These are phyloP conservation scores for Corynorhinus townsendii DNA, from an alignment of 2,113 vertebrate species.

Conservation along the genomic window DNA sequence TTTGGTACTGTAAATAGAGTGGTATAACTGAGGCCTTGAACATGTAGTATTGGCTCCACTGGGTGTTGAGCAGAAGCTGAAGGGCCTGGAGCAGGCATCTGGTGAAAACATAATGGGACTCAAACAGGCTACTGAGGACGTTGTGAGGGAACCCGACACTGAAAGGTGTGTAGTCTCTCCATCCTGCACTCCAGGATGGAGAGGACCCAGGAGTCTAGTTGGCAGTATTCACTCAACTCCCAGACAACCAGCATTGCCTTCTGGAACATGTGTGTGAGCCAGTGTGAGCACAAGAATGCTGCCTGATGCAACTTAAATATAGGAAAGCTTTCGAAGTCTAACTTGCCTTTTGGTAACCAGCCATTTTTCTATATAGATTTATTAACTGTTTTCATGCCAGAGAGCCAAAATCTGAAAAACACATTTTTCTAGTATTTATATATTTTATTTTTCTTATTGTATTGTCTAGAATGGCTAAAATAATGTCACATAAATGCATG, in stretches of 20 bases:
- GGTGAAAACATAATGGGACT: background rate
- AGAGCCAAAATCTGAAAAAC: background rate
- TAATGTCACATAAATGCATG: background rate
- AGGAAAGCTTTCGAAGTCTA: background rate
- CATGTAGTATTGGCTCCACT: background rate
- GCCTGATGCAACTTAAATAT: background rate
- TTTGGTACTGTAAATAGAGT: background rate
- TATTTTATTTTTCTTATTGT: background rate
- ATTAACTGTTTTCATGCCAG: background rate
- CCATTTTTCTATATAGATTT: background rate
- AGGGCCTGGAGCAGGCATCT: background rate
- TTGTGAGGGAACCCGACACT: background rate
- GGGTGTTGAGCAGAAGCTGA: background rate
- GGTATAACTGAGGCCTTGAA: background rate
- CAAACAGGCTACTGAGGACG: background rate
- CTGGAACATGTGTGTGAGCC: background rate
- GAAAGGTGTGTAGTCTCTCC: background rate
- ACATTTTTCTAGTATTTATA: background rate
- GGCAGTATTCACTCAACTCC: background rate
- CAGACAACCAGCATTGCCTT: background rate
- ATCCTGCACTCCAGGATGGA: too few species aligned
- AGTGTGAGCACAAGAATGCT: background rate
- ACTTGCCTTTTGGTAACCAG: background rate
- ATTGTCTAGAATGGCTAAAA: background rate
- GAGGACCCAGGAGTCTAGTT: background rate